Conservation (phyloP, 2,797 vertebrate species). For the Sitta carolinensis region DNA sequence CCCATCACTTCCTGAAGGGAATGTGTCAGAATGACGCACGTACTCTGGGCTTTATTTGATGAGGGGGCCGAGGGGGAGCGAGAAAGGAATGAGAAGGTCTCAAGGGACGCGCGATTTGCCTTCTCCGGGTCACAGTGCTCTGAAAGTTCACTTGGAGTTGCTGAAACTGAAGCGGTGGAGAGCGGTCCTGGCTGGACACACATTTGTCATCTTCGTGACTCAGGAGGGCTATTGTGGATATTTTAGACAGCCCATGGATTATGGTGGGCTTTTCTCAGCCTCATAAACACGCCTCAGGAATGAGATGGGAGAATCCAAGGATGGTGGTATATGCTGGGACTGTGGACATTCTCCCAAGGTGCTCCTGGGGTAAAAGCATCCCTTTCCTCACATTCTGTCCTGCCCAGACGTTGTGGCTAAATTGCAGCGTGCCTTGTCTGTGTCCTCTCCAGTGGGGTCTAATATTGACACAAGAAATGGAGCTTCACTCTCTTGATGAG, state of each 20-base stretch:
- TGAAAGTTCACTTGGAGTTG: slow-evolving; percentile 16
- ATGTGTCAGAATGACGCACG: slow-evolving; percentile 63
- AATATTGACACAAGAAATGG: background rate
- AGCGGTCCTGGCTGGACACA: background rate
- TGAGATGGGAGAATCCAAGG: background rate
- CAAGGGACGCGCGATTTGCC: background rate
- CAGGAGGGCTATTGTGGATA: slow-evolving; percentile 37
- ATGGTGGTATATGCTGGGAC: background rate
- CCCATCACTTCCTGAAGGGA: slow-evolving; percentile 59
- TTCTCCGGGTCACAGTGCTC: slow-evolving; percentile 30
- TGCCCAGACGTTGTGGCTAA: background rate
- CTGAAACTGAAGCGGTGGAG: slow-evolving; percentile 45
- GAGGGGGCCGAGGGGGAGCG: background rate
- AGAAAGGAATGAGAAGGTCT: slow-evolving; percentile 48
- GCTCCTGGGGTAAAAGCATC: background rate
- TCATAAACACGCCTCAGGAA: slow-evolving; percentile 25
- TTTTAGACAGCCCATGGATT: slow-evolving; percentile 24
- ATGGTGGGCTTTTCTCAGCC: slow-evolving; percentile 58
- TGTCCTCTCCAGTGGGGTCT: background rate
- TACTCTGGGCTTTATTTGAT: slow-evolving; percentile 33
- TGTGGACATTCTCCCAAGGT: background rate
- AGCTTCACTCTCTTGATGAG: background rate
- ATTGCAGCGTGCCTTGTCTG: background rate
- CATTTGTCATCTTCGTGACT: slow-evolving; percentile 62
- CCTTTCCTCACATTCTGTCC: background rate